Conservation (phyloP, 2,888 invertebrate genomes). For the Dyspetes luteomarginatus region DNA sequence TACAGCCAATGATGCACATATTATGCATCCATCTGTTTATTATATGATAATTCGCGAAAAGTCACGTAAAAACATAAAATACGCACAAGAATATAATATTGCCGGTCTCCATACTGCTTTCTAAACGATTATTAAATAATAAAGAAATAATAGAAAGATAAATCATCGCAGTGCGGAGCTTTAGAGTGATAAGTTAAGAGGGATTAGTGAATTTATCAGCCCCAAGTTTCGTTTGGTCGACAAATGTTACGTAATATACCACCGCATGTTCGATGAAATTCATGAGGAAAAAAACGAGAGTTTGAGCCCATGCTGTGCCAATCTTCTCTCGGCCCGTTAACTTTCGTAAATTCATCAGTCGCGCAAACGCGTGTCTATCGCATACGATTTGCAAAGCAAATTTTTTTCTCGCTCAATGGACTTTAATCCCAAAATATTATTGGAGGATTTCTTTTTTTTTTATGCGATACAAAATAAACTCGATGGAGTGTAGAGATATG, state of each 20-base stretch:
- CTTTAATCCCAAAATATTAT: not conserved
- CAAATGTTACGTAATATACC: not conserved
- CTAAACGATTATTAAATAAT: no score
- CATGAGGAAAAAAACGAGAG: not conserved
- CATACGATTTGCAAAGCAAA: not conserved
- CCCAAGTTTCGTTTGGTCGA: not conserved
- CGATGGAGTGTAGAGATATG: not conserved
- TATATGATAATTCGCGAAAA: no score
- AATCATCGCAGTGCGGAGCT: no score
- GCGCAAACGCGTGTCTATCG: not conserved
- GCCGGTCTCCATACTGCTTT: no score
- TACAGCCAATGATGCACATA: no score
- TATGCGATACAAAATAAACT: not conserved
- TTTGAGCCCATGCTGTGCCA: not conserved
- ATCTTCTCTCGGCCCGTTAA: not conserved
- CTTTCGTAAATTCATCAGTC: not conserved
- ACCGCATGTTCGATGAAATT: not conserved
- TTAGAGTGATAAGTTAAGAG: no score
- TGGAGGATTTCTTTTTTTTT: not conserved
- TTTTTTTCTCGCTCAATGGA: not conserved
- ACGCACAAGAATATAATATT: no score
- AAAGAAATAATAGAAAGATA: no score
- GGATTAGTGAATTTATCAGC: no score
- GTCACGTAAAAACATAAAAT: no score
- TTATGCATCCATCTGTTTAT: no score